These are phyloP conservation scores for Pissodes strobi DNA, from an alignment of 1,140 invertebrate species.

Conservation along the genomic window DNA sequence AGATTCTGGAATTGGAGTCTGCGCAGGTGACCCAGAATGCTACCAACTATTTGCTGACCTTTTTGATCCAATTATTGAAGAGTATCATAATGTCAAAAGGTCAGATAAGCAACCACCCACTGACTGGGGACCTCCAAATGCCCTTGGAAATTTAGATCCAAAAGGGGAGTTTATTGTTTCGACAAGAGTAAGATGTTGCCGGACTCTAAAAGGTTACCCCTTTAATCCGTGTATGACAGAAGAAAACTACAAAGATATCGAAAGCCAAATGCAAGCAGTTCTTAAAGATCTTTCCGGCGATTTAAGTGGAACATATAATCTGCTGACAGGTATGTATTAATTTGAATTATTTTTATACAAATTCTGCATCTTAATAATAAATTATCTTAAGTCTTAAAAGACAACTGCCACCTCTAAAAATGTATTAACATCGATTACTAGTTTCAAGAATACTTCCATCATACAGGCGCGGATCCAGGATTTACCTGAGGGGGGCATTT, in stretches of 20 bases:
- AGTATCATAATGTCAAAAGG: slow-evolving; percentile 72
- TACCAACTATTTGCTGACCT: slow-evolving; percentile 71
- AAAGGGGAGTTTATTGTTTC: slow-evolving; percentile 70
- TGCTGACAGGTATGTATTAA: slow-evolving; percentile 71
- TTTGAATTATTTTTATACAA: too few species aligned
- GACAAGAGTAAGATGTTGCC: slow-evolving; percentile 74
- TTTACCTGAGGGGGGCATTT: too few species aligned
- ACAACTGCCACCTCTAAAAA: too few species aligned
- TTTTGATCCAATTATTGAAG: slow-evolving; percentile 78
- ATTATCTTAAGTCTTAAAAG: too few species aligned
- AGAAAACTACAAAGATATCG: slow-evolving; percentile 67
- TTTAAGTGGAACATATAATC: slow-evolving; percentile 70
- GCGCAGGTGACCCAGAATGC: slow-evolving; percentile 73
- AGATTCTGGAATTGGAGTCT: slow-evolving; percentile 68
- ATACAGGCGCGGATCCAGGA: too few species aligned
- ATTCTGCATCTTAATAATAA: too few species aligned
- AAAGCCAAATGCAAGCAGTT: slow-evolving; percentile 53
- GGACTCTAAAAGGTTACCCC: slow-evolving; percentile 71
- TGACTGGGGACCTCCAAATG: slow-evolving; percentile 71
- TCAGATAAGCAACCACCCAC: slow-evolving; percentile 66
- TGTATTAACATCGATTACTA: too few species aligned
- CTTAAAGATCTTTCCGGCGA: slow-evolving; percentile 55
- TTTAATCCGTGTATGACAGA: slow-evolving; percentile 77
- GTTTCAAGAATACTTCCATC: too few species aligned
- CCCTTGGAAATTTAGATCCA: slow-evolving; percentile 75